These are phyloP conservation scores for Drosophila varians DNA, from an alignment of 1,140 invertebrate genomes.

Conservation along the genomic window DNA sequence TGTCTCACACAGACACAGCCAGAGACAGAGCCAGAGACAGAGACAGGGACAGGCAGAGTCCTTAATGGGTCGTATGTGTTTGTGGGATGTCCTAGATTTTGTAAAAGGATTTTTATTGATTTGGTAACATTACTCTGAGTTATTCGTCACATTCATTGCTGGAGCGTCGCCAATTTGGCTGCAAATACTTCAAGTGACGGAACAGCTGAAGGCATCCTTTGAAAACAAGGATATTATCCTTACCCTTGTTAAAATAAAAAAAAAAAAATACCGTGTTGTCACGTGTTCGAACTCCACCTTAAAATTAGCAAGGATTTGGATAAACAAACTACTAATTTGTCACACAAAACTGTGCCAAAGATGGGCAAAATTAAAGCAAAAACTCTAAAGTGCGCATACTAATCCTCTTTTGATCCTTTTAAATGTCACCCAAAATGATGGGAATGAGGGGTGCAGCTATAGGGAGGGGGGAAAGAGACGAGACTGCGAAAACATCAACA, in stretches of 20 bases:
- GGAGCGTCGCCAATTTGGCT: constrained; percentile 31
- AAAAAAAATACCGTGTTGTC: no score
- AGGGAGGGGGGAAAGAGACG: neutral
- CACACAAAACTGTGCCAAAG: neutral
- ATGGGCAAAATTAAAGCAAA: constrained; percentile 8
- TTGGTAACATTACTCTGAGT: constrained; percentile 38
- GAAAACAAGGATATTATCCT: neutral
- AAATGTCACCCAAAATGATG: constrained; percentile 15
- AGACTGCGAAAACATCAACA: constrained; percentile 43
- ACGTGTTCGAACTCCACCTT: neutral
- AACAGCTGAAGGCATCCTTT: neutral
- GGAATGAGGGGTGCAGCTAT: neutral
- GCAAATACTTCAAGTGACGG: neutral
- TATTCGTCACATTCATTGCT: constrained; percentile 42
- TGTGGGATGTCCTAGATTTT: constrained; percentile 25
- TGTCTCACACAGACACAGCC: constrained; percentile 1
- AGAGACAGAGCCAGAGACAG: no score
- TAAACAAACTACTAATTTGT: neutral
- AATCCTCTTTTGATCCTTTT: constrained; percentile 23
- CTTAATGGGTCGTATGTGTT: constrained; percentile 20
- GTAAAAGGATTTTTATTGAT: constrained; percentile 56
- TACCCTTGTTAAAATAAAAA: neutral
- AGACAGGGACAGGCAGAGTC: neutral
- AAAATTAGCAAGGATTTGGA: neutral
- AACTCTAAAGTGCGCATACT: constrained; percentile 23